Evolutionary conservation across 2,797 vertebrate genomes (phyloP), one percentile per base, ranked within the genome.

Genomic region (Spondyliosoma cantharus): DNA sequence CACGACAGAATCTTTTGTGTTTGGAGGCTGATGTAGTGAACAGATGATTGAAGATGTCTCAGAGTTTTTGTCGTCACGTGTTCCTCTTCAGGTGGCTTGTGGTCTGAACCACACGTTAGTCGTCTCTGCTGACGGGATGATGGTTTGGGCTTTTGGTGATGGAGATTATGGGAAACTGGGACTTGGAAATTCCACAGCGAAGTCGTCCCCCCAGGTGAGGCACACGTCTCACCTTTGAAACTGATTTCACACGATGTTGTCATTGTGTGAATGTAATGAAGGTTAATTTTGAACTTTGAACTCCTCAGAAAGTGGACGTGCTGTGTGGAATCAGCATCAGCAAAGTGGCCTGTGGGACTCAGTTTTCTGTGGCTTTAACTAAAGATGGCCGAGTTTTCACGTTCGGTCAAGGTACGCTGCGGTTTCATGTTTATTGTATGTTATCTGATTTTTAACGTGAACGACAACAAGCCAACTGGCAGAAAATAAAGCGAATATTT

Each of bases 161-260:
- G 96, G 96, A 43, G 96, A 96, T 86, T 96, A 96, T 24, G 96
- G 96, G 7, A 96, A 96, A 89, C 92, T 96, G 57, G 96, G 96
- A 32, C 94, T 95, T 0, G 95, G 96, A 2, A 94, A 95, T 37
- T 96, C 95, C 73, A 96, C 95, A 1, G 95, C 95, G 58, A 96
- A 96, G 81, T 96, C 95, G 19, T 96, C 94, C 1, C 96, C 96
- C 82, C 96, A 96, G 95, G 96, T 7, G 43, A 29, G 25, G 46
- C 19, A 2, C 4, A 9, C 7, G 7, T 27, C 37, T 74, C 24
- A 46, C 1, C 19, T 7, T 0, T 54, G 43, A 32, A 37, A 17
- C 29, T 19, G 0, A 52, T 45, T 17, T 5, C 2, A 5, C 0
- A 11, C 11, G 19, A n/a, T 16, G 1, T 32, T 2, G 5, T 61